Evolutionary conservation across 2,888 invertebrate genomes (phyloP).

Genomic region (Melolontha melolontha): DNA sequence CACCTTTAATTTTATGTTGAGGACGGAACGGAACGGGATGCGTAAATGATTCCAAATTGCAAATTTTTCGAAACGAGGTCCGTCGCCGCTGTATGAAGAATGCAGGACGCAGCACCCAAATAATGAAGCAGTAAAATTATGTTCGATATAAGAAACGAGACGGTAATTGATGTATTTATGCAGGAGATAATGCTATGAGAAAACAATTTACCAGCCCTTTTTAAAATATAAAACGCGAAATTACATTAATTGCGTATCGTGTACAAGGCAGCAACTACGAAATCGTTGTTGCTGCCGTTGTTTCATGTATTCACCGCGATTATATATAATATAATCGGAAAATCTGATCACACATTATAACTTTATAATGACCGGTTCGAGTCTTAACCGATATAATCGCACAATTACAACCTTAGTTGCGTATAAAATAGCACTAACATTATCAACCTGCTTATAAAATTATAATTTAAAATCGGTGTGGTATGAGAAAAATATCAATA

Average conservation of each 20-base stretch:
- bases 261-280: neutral
- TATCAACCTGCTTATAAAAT: conserved; percentile 43
- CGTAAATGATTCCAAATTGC: conserved; percentile 27
- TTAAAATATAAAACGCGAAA: conserved; percentile 41
- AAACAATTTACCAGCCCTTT: conserved; percentile 50
- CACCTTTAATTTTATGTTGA: conserved; percentile 34
- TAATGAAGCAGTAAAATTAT: conserved; percentile 53
- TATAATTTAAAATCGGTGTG: conserved; percentile 30
- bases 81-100: neutral
- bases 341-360: conserved; percentile 55
- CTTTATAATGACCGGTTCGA: conserved; percentile 53
- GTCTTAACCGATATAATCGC: conserved; percentile 55
- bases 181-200: conserved; percentile 45
- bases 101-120: conserved; percentile 33
- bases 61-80: conserved; percentile 16
- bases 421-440: conserved; percentile 49
- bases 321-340: conserved; percentile 55
- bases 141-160: conserved; percentile 39
- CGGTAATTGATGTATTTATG: conserved; percentile 42
- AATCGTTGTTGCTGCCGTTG: neutral
- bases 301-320: conserved; percentile 46
- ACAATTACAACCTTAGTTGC: conserved; percentile 54
- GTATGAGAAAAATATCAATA: too few relatives aligned
- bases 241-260: conserved; percentile 38
- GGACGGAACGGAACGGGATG: conserved; percentile 1